Base-by-base conservation (phyloP, 2,113 vertebrate species). In the Ctenomys sociabilis region DNA sequence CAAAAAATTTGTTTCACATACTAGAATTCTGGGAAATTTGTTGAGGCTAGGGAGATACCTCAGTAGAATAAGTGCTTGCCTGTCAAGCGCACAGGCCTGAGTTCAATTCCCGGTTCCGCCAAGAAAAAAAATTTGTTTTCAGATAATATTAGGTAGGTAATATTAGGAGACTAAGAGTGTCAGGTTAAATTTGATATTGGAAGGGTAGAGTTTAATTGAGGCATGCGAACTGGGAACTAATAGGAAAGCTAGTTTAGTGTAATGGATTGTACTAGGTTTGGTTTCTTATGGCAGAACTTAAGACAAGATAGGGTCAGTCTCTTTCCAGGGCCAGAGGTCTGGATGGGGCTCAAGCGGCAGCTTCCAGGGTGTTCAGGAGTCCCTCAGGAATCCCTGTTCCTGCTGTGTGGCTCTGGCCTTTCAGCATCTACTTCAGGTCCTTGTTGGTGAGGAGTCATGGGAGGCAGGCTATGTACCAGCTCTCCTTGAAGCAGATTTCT, bases 151-250 rank as follows among this genome's bases (percentile, higher is more conserved):
- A 35, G 19, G 30, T 73, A 61, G 70, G 17, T 30, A 63, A 70
- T 30, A 30, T 45, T 45, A 77, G 26, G 13, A 45, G 45, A 24
- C 19, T 40, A 43, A 28, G 52, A 45, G 57, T 35, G 21, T 66
- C 45, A 73, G 54, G 72, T 68, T 66, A 73, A 40, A 22, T 32
- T 11, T 83, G n/a, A 13, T 77, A 68, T 16, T 35, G 21, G 63
- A 63, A 81, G 77, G 63, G 54, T 30, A 49, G 40, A 68, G 16
- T 92, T 66, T 52, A 85, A 45, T 91, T 95, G 73, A 88, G 75
- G 30, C 12, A 12, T 57, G 57, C 91, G 32, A 88, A 32, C 68
- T 81, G 70, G 24, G 57, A 87, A 59, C 68, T 73, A 43, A 28
- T 37, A 88, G 85, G 6, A 96, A 85, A 70, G 73, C 12, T 72